Conservation (phyloP, 2,113 vertebrate genomes). For the Rhodinocichla rosea region DNA sequence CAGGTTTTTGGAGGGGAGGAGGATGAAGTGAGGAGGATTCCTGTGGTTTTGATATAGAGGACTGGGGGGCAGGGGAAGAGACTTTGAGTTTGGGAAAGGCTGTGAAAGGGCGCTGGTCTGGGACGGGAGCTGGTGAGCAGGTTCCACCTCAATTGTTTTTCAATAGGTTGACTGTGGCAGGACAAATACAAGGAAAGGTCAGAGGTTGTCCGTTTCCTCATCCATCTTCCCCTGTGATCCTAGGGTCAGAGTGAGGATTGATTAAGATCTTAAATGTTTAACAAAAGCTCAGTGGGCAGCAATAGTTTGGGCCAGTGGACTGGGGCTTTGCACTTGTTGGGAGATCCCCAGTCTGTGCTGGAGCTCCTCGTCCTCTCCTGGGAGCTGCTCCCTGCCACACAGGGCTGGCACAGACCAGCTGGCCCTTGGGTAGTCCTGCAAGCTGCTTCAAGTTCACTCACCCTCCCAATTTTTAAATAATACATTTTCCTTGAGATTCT, state of each 20-base stretch:
- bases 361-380: slow-evolving; percentile 44
- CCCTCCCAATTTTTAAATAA: not conserved
- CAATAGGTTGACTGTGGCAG: slow-evolving; percentile 70
- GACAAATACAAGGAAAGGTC: slow-evolving; percentile 81
- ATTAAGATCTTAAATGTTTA: slow-evolving; percentile 93
- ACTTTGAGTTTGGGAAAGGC: slow-evolving; percentile 13
- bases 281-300: slow-evolving; percentile 78
- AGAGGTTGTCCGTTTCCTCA: slow-evolving; percentile 85
- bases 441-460: slow-evolving; percentile 46
- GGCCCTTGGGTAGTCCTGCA: not conserved
- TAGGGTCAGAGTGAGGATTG: slow-evolving; percentile 85
- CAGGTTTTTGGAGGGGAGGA: slow-evolving; percentile 19
- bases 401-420: not conserved
- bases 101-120: slow-evolving; percentile 48
- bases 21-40: not conserved
- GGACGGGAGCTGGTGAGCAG: slow-evolving; percentile 76
- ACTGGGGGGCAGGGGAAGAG: not conserved
- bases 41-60: not conserved
- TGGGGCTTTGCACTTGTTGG: slow-evolving; percentile 66
- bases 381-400: not conserved
- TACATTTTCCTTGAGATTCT: not conserved
- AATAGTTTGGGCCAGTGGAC: slow-evolving; percentile 29
- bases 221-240: slow-evolving; percentile 88
- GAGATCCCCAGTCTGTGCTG: not conserved
- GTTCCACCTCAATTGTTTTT: slow-evolving; percentile 80